Conservation (phyloP, 2,797 vertebrate genomes). For the Falco peregrinus region DNA sequence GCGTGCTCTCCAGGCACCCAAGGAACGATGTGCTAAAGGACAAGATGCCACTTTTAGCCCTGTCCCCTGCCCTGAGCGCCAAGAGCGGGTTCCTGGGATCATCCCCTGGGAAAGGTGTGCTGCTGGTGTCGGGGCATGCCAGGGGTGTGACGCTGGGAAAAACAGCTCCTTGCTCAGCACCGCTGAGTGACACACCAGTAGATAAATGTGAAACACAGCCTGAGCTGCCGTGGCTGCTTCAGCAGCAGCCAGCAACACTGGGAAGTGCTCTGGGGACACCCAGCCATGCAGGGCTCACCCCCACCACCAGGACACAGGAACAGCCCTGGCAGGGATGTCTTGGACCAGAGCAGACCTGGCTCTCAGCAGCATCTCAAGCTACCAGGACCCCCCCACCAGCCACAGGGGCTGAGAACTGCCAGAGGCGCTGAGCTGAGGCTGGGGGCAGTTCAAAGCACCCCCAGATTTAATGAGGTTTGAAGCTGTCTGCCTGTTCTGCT, state of each 20-base stretch:
- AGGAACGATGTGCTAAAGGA: background rate
- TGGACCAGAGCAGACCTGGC: background rate
- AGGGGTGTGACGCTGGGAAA: background rate
- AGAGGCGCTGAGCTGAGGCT: background rate
- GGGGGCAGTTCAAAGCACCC: background rate
- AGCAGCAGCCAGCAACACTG: background rate
- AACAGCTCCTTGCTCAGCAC: background rate
- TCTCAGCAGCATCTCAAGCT: accelerated
- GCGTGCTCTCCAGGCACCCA: background rate
- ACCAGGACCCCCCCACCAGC: accelerated
- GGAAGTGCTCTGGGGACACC: background rate
- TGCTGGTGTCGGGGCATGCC: background rate
- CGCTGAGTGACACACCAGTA: background rate
- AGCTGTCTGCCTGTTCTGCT: background rate
- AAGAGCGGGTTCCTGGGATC: background rate
- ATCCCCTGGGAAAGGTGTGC: accelerated
- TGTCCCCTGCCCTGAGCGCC: accelerated
- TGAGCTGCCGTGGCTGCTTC: background rate
- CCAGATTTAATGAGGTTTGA: background rate
- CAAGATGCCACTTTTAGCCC: accelerated
- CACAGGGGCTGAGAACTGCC: background rate
- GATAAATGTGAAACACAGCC: background rate
- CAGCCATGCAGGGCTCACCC: background rate
- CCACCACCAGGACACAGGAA: background rate
- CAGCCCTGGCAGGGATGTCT: background rate